Evolutionary conservation across 2,797 vertebrate species (phyloP), one percentile per base, ranked within the genome.

Genomic region (Cossypha polioptera): DNA sequence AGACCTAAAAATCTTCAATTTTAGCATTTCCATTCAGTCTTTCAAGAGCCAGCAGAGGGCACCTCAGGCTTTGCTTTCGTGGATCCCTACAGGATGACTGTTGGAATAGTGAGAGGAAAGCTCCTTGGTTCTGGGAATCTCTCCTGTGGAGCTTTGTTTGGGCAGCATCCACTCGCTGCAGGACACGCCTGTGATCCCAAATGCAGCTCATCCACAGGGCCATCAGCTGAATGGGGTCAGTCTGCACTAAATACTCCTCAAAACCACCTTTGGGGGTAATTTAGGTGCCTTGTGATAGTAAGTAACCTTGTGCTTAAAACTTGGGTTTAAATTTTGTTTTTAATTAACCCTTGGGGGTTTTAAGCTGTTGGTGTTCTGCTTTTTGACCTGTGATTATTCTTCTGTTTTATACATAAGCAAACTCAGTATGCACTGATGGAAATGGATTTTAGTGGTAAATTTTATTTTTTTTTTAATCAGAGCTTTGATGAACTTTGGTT

Each of bases 11-110:
- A 1, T 8, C 21, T 47, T 21, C 13, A 0, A 0, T 11, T 25
- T 42, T 45, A 31, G 2, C 42, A 10, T 83, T 58, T 35, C n/a
- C 21, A 19, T 19, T 29, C 7, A 5, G 10, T 31, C 29, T 7
- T 29, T 65, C 22, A 40, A 53, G 59, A 45, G 20, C 96, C 96
- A 95, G 94, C 83, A 97, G 96, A 92, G 95, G 97, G 96, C 95
- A 93, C 81, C 51, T 74, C 72, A 29, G 26, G 36, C 87, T 71
- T 87, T 71, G 43, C 8, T 86, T 89, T 67, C 33, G 2, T 11
- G 42, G 43, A 10, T 36, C 58, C 57, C 77, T 69, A 3, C 31
- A 22, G 5, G 6, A 24, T 5, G 17, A 0, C 2, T 15, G 4
- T 7, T 14, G 5, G 5, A 28, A 9, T 12, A 13, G 50, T 25